These are phyloP conservation scores for Lacerta agilis DNA, from an alignment of 2,797 vertebrate species.

Conservation along the genomic window DNA sequence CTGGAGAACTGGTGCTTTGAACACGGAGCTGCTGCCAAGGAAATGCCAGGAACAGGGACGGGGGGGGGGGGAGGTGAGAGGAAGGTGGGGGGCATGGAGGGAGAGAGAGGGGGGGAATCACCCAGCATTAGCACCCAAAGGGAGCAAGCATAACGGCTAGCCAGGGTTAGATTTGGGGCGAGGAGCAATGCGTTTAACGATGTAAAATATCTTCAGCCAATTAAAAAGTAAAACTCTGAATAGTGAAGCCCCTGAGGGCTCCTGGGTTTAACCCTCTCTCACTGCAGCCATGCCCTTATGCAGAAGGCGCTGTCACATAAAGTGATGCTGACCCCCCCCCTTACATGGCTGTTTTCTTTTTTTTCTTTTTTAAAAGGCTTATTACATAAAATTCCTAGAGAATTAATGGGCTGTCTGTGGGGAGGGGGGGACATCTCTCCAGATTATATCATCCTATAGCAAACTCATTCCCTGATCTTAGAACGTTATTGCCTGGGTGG, in stretches of 20 bases:
- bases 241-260: neutral
- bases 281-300: neutral
- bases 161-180: too few species aligned
- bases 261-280: neutral
- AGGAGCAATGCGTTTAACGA: neutral
- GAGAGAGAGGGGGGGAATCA: too few species aligned
- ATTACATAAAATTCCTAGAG: too few species aligned
- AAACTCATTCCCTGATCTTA: too few species aligned
- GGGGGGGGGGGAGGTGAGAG: too few species aligned
- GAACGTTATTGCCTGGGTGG: too few species aligned
- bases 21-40: neutral
- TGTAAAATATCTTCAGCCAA: neutral
- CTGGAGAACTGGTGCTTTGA: neutral
- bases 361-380: too few species aligned
- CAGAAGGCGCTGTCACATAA: neutral
- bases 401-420: too few species aligned
- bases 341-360: neutral
- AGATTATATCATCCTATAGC: too few species aligned
- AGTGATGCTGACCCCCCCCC: neutral
- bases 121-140: neutral
- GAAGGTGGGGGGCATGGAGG: too few species aligned
- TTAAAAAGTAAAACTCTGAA: neutral
- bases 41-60: neutral
- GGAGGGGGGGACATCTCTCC: too few species aligned
- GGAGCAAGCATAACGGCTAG: too few species aligned